Conservation (phyloP, 2,113 vertebrate species). For the Etia nguti region DNA sequence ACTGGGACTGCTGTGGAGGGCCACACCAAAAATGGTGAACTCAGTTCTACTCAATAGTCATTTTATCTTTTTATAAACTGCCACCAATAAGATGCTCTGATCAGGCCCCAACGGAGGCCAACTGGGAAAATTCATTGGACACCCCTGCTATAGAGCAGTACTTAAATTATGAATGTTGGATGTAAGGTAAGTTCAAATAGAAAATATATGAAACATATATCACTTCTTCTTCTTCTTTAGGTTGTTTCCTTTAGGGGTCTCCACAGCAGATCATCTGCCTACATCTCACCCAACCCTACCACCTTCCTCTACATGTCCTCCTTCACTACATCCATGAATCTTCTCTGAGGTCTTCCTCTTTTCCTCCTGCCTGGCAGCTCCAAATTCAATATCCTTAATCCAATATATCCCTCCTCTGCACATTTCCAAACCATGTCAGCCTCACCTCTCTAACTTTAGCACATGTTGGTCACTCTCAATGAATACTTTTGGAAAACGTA, state of each 20-base stretch:
- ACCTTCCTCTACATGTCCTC: not conserved
- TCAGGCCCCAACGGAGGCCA: not conserved
- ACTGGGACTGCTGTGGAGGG: not conserved
- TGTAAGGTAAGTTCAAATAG: not conserved
- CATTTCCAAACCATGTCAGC: not conserved
- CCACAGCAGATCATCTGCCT: not conserved
- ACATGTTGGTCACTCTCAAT: not conserved
- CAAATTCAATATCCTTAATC: not conserved
- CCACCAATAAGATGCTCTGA: not conserved
- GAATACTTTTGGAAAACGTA: not conserved
- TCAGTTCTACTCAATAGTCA: not conserved
- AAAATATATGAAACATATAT: not conserved
- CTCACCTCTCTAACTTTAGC: not conserved
- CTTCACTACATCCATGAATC: not conserved
- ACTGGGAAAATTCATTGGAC: not conserved
- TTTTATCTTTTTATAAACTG: not conserved
- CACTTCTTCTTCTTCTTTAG: not conserved
- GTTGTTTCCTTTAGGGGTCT: not conserved
- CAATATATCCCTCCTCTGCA: not conserved
- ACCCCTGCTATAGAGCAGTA: not conserved
- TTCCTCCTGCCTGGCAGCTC: not conserved
- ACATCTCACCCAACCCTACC: not conserved
- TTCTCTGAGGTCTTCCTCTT: not conserved
- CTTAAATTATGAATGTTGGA: not conserved
- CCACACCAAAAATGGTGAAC: not conserved